A percentile compares a stretch with the other conserved stretches of the same genome.
These are phyloP conservation scores for Microctenopoma lineatum DNA, from an alignment of 2,797 vertebrate genomes.

Conservation along the genomic window DNA sequence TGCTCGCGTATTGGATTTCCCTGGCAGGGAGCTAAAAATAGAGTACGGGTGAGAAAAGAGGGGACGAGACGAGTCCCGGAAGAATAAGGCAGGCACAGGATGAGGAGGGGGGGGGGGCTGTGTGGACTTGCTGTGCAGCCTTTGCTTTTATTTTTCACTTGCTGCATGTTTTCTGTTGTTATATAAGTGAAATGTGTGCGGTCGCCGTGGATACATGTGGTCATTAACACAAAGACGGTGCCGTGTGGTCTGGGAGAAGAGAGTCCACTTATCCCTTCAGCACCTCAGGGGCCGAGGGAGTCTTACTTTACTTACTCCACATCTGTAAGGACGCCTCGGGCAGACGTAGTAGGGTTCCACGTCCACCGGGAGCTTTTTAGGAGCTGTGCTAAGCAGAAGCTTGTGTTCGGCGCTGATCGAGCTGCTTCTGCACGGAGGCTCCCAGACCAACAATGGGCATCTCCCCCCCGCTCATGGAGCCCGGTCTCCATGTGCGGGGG, in stretches of 20 bases:
- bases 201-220: too few relatives aligned
- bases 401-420: constrained; percentile 37
- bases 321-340: constrained; percentile 54
- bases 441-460: too few relatives aligned
- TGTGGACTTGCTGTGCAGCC: constrained; percentile 22
- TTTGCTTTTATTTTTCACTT: not conserved
- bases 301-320: constrained; percentile 45
- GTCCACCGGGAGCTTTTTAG: constrained; percentile 53
- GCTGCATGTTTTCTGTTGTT: not conserved
- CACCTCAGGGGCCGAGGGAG: constrained; percentile 39
- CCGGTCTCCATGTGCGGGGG: too few relatives aligned
- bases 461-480: too few relatives aligned
- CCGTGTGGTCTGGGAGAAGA: not conserved
- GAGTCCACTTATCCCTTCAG: constrained; percentile 32
- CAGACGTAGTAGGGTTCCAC: constrained; percentile 40
- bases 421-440: constrained; percentile 18
- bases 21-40: constrained; percentile 80
- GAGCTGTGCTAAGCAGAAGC: constrained; percentile 53
- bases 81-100: constrained; percentile 53
- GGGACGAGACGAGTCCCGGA: constrained; percentile 54
- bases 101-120: constrained; percentile 20
- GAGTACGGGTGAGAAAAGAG: constrained; percentile 52
- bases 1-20: constrained; percentile 77
- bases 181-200: not conserved
- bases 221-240: too few relatives aligned